Base-by-base conservation (phyloP, 2,113 vertebrate genomes). In the Lasiurus cinereus region DNA sequence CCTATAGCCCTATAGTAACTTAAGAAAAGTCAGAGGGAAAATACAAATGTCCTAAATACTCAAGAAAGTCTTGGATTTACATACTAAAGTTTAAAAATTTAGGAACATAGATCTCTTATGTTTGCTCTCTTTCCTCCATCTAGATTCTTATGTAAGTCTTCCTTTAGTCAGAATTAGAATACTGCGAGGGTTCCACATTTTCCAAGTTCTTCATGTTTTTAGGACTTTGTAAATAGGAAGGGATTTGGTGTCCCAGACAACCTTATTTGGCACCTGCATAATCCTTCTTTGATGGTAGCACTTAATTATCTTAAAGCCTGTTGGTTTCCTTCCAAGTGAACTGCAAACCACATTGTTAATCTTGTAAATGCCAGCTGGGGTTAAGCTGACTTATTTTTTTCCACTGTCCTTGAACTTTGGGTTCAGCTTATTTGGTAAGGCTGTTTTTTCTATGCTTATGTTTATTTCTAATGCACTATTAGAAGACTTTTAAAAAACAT, bases 291-390 rank as follows among this genome's bases (percentile, higher is more conserved):
- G 77, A 88, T 93, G 87, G 54, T 72, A 87, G 84, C 83, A 88
- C 88, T 94, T 97, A 90, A 90, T 97, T 95, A 78, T 88, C 74
- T 91, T 78, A 85, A 94, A 93, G 83, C 19, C 46, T 6, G 31
- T 94, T 89, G 93, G 36, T 93, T 95, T 93, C 66, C 59, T 91
- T 94, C 83, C 76, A 94, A 59, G 36, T 79, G 27, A 15, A 15
- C 70, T 54, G 78, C 36, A 86, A 79, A 79, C 94, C 36, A 15
- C 89, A 94, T 39, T 72, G 87, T 94, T 94, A 94, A 96, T 96
- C 96, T 94, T 96, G 59, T 74, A 86, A 96, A 80, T 96, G 70
- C 76, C 91, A 93, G 74, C 72, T 94, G 95, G 90, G 87, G 66
- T 76, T 88, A 94, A 86, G 70, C 79, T 94, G 93, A 96, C 70